Conservation (phyloP, 2,888 invertebrate species). For the Drosophila nr. medialis region DNA sequence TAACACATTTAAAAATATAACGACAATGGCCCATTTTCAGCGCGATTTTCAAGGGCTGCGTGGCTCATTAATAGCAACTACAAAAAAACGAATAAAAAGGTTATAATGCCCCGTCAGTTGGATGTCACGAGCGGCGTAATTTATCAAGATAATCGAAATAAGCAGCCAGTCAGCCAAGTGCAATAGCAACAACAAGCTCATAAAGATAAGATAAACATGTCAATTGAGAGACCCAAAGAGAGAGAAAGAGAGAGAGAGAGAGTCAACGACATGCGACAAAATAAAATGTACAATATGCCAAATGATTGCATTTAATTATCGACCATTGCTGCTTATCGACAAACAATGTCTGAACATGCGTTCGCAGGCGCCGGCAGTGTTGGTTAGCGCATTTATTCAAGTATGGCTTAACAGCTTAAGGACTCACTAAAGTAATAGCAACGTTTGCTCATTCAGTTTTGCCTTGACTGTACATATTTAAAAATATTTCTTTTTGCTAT, state of each 20-base stretch:
- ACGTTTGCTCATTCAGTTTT: not conserved
- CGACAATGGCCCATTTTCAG: slow-evolving; percentile 59
- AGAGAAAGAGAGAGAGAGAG: not conserved
- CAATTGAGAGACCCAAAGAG: slow-evolving; percentile 42
- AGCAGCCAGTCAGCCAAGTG: slow-evolving; percentile 52
- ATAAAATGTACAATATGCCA: slow-evolving; percentile 32
- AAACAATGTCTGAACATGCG: slow-evolving; percentile 11
- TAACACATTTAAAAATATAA: slow-evolving; percentile 58
- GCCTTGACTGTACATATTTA: not conserved
- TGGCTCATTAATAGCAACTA: slow-evolving; percentile 19
- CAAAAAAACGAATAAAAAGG: slow-evolving; percentile 25
- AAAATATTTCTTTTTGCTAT: not conserved
- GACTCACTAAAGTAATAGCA: not conserved
- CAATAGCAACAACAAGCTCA: slow-evolving; percentile 53
- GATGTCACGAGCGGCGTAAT: slow-evolving; percentile 73
- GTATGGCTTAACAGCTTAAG: not conserved
- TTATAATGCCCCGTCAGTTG: slow-evolving; percentile 34
- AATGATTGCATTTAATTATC: slow-evolving; percentile 69
- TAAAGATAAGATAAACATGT: slow-evolving; percentile 76
- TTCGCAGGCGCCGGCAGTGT: slow-evolving; percentile 3
- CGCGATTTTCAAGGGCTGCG: slow-evolving; percentile 51
- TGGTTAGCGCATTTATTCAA: not conserved
- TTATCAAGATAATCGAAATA: slow-evolving; percentile 77
- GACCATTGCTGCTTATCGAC: slow-evolving; percentile 23
- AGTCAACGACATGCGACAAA: slow-evolving; percentile 17